Evolutionary conservation across 2,797 vertebrate species (phyloP).

Genomic region (Tachyglossus aculeatus): DNA sequence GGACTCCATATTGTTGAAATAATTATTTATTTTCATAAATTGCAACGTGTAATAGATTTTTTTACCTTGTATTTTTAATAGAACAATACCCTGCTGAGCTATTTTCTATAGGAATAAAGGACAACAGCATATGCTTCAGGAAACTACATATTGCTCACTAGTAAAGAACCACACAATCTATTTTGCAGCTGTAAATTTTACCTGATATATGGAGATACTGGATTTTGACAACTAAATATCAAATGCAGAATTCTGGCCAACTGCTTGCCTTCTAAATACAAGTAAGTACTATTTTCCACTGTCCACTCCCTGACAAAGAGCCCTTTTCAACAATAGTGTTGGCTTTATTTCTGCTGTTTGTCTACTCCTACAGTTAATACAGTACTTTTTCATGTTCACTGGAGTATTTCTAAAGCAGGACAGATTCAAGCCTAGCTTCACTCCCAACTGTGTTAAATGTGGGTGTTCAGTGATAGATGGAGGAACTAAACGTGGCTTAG

Average conservation of each 20-base stretch:
- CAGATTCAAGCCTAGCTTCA: neutral
- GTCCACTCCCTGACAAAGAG: conserved; percentile 20
- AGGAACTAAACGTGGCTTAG: conserved; percentile 33
- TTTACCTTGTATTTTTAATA: neutral
- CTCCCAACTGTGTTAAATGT: conserved; percentile 15
- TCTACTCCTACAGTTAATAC: conserved; percentile 7
- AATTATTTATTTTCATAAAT: too few species aligned
- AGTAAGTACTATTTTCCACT: neutral
- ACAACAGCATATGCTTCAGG: conserved; percentile 10
- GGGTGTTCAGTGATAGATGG: conserved; percentile 11
- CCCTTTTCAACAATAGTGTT: conserved; percentile 9
- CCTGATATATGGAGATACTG: conserved; percentile 28
- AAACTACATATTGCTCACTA: conserved; percentile 33
- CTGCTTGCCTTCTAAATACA: neutral
- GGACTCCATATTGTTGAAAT: too few species aligned
- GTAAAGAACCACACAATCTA: conserved; percentile 26
- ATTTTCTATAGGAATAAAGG: conserved; percentile 2
- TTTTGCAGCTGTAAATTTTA: conserved; percentile 36
- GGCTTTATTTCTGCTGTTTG: conserved; percentile 24
- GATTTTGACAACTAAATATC: conserved; percentile 11
- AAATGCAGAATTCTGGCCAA: conserved; percentile 6
- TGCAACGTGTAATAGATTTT: too few species aligned
- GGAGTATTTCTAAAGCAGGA: neutral
- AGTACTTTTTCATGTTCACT: neutral
- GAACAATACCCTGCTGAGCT: conserved; percentile 13